These are phyloP conservation scores for Phoebastria nigripes DNA, from an alignment of 2,797 vertebrate species.

Conservation along the genomic window DNA sequence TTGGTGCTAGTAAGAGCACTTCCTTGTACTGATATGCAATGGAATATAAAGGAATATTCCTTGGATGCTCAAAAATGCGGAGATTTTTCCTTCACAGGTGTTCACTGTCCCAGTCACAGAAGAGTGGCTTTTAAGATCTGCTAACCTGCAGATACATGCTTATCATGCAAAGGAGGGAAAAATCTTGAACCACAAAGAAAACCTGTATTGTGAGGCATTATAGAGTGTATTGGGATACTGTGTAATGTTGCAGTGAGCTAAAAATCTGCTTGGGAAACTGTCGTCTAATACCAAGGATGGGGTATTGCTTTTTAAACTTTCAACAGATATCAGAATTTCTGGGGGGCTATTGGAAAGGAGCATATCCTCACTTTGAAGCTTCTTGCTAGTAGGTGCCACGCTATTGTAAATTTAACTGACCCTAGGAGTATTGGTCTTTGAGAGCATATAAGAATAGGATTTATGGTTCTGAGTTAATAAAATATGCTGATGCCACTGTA, in stretches of 20 bases:
- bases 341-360: background rate
- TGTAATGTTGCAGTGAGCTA: background rate
- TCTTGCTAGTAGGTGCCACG: background rate
- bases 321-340: background rate
- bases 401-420: constrained; percentile 59
- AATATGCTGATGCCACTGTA: constrained; percentile 68
- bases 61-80: background rate
- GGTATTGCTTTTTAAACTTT: background rate
- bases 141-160: background rate
- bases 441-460: constrained; percentile 60
- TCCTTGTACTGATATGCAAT: background rate
- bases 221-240: background rate
- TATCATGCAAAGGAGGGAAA: background rate
- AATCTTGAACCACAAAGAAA: background rate
- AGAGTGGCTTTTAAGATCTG: background rate
- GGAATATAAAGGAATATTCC: background rate
- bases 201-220: background rate
- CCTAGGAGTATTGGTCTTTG: constrained; percentile 49
- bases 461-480: constrained; percentile 65
- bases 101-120: background rate
- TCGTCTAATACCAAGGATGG: background rate
- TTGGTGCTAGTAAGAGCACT: background rate
- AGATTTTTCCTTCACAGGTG: background rate
- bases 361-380: background rate
- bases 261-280: background rate